These are phyloP conservation scores for Podabrus alpinus DNA, from an alignment of 2,888 invertebrate genomes.

Conservation along the genomic window DNA sequence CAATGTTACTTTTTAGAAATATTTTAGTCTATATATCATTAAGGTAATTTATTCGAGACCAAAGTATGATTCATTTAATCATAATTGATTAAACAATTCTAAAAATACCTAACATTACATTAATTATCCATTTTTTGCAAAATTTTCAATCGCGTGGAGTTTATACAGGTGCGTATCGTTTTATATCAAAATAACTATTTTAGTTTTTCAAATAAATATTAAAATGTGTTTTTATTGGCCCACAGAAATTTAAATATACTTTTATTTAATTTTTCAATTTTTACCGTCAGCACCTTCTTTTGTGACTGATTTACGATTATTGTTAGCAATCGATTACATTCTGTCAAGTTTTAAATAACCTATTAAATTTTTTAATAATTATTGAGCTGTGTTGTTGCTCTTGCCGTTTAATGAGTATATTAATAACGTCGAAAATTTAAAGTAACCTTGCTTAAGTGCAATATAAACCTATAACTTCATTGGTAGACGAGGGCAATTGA, in stretches of 20 bases:
- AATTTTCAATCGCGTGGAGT: not conserved
- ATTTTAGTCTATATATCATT: not conserved
- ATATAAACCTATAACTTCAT: conserved; percentile 10
- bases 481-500: conserved; percentile 21
- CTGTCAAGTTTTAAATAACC: not conserved
- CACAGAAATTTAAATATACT: not conserved
- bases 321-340: not conserved
- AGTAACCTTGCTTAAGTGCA: conserved; percentile 12
- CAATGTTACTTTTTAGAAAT: not conserved
- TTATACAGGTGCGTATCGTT: not conserved
- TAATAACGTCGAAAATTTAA: not conserved
- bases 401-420: not conserved
- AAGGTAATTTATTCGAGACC: not conserved
- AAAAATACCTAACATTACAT: not conserved
- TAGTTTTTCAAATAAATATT: not conserved
- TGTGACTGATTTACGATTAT: not conserved
- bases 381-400: not conserved
- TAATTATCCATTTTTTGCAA: not conserved
- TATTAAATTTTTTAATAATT: not conserved
- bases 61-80: not conserved
- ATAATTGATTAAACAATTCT: not conserved
- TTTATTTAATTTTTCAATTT: not conserved
- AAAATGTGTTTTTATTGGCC: not conserved
- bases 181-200: not conserved
- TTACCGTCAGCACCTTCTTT: not conserved